phyloP scores from a whole-genome alignment of 2,797 vertebrate genomes.

The Gobionotothen gibberifrons region DNA sequence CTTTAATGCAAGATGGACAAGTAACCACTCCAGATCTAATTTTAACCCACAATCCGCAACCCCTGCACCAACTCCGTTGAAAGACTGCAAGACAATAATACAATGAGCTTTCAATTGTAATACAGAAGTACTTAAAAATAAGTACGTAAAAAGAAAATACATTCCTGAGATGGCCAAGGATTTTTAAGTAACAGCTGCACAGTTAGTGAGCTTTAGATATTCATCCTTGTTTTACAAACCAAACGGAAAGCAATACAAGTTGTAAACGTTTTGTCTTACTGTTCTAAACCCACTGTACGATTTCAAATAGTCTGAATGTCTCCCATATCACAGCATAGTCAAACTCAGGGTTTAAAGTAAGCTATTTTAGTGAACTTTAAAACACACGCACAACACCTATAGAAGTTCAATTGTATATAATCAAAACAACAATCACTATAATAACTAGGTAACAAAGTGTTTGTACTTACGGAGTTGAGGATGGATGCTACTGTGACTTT shows the following conservation, averaged over 20 bases:
- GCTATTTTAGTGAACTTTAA: neutral
- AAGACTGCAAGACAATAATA: conserved; percentile 15
- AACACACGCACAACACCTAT: neutral
- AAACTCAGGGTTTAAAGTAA: neutral
- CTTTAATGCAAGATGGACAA: conserved; percentile 18
- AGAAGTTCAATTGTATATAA: neutral
- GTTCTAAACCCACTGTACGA: neutral
- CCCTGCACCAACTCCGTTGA: neutral
- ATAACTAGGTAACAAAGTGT: neutral
- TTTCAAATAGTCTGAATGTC: neutral
- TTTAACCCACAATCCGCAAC: conserved; percentile 24
- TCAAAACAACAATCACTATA: no score
- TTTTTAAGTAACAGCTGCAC: neutral
- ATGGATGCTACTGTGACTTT: conserved; percentile 24
- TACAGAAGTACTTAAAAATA: neutral
- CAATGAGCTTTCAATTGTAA: neutral
- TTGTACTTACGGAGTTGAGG: conserved; percentile 49
- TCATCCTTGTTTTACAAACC: neutral
- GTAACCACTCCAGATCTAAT: conserved; percentile 9
- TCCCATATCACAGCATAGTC: neutral
- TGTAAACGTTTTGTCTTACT: neutral
- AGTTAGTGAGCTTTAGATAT: neutral
- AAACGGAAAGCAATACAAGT: neutral
- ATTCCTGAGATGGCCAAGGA: neutral
- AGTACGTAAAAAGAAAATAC: neutral